phyloP scores from a whole-genome alignment of 35 echinoderm and acorn worm genomes.

The Patiria miniata region DNA sequence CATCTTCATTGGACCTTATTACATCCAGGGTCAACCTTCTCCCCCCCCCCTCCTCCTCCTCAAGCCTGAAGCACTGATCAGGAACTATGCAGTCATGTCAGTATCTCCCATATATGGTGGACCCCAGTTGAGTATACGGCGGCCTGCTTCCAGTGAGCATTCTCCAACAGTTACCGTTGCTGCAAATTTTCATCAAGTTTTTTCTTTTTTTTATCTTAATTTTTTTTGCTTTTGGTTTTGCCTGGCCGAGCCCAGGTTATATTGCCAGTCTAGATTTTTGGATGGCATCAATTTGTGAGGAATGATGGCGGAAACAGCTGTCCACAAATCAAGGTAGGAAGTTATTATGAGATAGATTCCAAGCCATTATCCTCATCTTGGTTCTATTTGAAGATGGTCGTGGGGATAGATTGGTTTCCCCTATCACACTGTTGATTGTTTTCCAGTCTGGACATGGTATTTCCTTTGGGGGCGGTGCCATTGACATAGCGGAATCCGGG shows the following conservation, averaged over 20 bases:
- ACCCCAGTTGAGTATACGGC: background rate
- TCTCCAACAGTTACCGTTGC: background rate
- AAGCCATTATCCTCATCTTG: too few species aligned
- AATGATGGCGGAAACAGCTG: background rate
- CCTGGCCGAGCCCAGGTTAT: background rate
- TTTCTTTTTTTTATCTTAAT: too few species aligned
- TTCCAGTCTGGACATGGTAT: too few species aligned
- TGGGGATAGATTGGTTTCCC: too few species aligned
- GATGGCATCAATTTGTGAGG: conserved; percentile 7
- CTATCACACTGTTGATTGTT: too few species aligned
- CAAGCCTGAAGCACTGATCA: background rate
- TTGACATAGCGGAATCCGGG: too few species aligned
- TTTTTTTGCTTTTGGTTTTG: background rate
- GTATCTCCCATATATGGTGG: background rate
- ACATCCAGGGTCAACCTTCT: background rate
- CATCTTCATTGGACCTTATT: background rate
- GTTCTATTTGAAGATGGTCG: too few species aligned
- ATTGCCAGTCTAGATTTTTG: background rate
- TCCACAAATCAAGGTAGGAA: background rate
- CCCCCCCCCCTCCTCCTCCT: background rate
- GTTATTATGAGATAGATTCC: background rate
- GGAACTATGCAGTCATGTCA: background rate
- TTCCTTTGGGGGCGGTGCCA: too few species aligned
- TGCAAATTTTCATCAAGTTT: background rate
- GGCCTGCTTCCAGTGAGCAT: too few species aligned